Conservation (phyloP, 2,113 vertebrate species). For the Albula goreensis region DNA sequence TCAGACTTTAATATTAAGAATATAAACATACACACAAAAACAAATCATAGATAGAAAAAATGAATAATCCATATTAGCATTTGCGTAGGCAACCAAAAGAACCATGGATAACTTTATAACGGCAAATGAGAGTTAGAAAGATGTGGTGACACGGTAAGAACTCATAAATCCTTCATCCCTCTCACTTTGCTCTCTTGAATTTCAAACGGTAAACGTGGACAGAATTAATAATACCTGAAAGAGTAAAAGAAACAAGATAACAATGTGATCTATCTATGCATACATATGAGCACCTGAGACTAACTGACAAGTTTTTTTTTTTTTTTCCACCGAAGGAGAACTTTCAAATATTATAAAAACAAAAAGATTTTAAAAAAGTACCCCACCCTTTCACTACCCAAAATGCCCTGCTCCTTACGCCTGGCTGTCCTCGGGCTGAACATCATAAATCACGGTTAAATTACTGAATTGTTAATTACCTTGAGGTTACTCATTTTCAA, state of each 20-base stretch:
- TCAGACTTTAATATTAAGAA: background rate
- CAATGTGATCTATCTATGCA: background rate
- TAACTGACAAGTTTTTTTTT: background rate
- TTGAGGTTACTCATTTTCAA: background rate
- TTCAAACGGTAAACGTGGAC: background rate
- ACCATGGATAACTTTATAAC: background rate
- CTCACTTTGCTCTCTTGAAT: background rate
- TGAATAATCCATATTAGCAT: background rate
- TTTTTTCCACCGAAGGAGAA: background rate
- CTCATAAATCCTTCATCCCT: background rate
- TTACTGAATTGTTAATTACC: background rate
- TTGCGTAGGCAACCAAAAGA: background rate
- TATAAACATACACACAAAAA: slow-evolving; percentile 1
- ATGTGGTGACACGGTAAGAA: too few relatives aligned
- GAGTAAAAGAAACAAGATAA: background rate
- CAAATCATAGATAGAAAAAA: background rate
- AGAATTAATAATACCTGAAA: background rate
- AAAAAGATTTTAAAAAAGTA: background rate
- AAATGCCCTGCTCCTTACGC: background rate
- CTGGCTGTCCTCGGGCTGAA: background rate
- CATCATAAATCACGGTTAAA: background rate
- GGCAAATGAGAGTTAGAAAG: background rate
- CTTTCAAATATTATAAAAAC: background rate
- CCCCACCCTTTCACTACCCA: background rate
- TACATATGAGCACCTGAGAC: background rate